Conservation (phyloP, 2,888 invertebrate genomes). For the Masnerella sp. region DNA sequence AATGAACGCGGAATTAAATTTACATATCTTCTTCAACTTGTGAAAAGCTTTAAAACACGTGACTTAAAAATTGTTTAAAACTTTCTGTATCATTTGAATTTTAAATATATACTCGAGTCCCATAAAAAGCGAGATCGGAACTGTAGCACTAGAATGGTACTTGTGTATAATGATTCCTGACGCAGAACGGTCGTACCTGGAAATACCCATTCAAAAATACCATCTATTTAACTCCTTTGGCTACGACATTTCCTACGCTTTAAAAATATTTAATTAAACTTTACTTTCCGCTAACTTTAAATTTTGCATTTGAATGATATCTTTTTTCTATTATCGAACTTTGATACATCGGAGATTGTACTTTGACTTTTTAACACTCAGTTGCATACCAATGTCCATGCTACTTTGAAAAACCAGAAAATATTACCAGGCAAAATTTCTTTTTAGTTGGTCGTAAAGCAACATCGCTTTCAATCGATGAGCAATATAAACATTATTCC, state of each 20-base stretch:
- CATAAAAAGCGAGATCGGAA: conserved; percentile 22
- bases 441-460: too few species aligned
- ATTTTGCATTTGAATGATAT: background rate
- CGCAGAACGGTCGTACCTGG: conserved; percentile 13
- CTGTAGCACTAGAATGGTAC: conserved; percentile 29
- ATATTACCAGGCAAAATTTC: too few species aligned
- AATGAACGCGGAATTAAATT: too few species aligned
- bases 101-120: conserved; percentile 34
- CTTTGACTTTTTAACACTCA: too few species aligned
- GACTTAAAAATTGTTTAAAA: conserved; percentile 14
- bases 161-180: conserved; percentile 45
- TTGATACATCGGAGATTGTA: too few species aligned
- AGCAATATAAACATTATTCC: too few species aligned
- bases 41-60: conserved; percentile 6
- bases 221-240: conserved; percentile 16
- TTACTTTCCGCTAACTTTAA: background rate
- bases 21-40: too few species aligned
- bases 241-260: background rate
- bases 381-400: too few species aligned
- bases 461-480: too few species aligned
- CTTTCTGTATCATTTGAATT: conserved; percentile 44
- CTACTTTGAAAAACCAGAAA: too few species aligned
- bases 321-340: too few species aligned
- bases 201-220: conserved; percentile 10
- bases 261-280: conserved; percentile 13